Conservation (phyloP, 2,888 invertebrate species). For the Cheilosia vernalis region DNA sequence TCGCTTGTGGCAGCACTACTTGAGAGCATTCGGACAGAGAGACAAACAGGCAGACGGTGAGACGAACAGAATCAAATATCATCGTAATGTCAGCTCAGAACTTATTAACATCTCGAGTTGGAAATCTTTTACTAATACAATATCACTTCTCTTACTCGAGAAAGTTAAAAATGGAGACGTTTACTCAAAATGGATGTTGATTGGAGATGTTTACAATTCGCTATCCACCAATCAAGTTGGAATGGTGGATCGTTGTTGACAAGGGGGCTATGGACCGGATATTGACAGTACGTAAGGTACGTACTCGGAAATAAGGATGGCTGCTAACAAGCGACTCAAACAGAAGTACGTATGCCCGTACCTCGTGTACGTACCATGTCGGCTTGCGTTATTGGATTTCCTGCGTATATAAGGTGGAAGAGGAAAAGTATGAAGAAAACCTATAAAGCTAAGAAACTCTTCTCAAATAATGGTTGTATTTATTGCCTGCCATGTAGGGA, state of each 20-base stretch:
- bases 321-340: conserved; percentile 74
- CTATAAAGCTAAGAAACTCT: conserved; percentile 58
- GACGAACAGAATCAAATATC: too few species aligned
- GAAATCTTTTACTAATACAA: too few species aligned
- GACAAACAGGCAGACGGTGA: too few species aligned
- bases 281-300: conserved; percentile 38
- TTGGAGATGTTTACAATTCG: conserved; percentile 53
- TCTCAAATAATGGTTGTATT: conserved; percentile 25
- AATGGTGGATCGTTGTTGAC: conserved; percentile 48
- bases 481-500: neutral
- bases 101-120: too few species aligned
- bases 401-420: conserved; percentile 6
- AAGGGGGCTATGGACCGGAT: neutral
- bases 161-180: conserved; percentile 34
- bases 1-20: too few species aligned
- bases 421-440: conserved; percentile 34
- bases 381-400: conserved; percentile 43
- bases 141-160: too few species aligned
- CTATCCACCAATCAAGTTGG: conserved; percentile 8
- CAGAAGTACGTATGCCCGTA: conserved; percentile 50
- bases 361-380: conserved; percentile 2
- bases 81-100: too few species aligned
- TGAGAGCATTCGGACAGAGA: too few species aligned
- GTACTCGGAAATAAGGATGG: conserved; percentile 73
- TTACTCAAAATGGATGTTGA: conserved; percentile 42